Evolutionary conservation across 2,888 invertebrate genomes (phyloP).

Genomic region (Diarsia rubi): DNA sequence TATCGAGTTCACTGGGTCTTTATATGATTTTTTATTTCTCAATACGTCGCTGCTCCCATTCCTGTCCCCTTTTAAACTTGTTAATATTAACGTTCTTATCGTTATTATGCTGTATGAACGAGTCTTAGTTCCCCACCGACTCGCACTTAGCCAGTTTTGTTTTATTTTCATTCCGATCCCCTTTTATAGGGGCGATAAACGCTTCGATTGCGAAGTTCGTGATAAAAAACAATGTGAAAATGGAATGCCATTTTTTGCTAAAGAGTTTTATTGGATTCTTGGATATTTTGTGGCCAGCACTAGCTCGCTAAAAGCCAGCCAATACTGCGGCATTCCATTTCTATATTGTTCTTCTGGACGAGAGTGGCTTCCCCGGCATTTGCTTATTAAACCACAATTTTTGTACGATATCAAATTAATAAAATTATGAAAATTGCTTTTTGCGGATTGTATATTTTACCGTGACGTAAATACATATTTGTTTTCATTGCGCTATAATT

Average conservation of each 20-base stretch:
- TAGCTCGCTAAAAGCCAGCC: not conserved
- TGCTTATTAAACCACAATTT: not conserved
- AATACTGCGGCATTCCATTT: constrained; percentile 18
- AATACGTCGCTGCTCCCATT: too few species aligned
- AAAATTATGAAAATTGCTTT: not conserved
- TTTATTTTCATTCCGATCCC: not conserved
- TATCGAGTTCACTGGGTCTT: constrained; percentile 9
- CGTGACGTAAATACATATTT: not conserved
- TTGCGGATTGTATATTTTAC: not conserved
- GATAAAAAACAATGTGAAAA: constrained; percentile 10
- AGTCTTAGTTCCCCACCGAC: not conserved
- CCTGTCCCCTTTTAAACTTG: not conserved
- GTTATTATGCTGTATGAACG: not conserved
- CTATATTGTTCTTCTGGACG: not conserved
- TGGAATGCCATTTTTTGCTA: constrained; percentile 5
- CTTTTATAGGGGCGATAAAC: not conserved
- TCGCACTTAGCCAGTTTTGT: too few species aligned
- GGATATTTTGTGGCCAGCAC: not conserved
- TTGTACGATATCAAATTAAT: not conserved
- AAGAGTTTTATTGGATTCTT: constrained; percentile 15
- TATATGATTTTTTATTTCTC: constrained; percentile 22
- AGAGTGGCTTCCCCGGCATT: not conserved
- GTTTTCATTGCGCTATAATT: not conserved
- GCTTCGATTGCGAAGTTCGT: not conserved
- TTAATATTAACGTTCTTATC: constrained; percentile 5